Percentiles rank a stretch among this genome's conserved stretches.
Conservation (phyloP, 2,797 vertebrate genomes). For the Acridotheres tristis region DNA sequence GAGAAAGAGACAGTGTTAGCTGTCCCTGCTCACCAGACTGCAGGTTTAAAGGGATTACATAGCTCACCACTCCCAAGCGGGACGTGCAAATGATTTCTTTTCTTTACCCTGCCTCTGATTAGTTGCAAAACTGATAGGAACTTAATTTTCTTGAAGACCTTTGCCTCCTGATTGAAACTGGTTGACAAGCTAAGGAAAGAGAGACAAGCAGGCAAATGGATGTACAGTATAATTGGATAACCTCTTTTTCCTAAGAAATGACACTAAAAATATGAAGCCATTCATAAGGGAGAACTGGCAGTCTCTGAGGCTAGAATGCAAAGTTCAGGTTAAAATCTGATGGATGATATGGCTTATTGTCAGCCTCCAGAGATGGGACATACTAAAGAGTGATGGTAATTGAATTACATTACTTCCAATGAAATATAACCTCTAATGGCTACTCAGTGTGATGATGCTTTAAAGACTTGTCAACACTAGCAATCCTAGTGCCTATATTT, state of each 20-base stretch:
- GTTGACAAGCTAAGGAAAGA: not conserved
- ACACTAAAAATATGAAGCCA: slow-evolving; percentile 23
- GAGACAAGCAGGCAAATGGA: not conserved
- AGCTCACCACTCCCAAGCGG: not conserved
- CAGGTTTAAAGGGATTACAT: not conserved
- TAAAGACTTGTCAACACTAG: slow-evolving; percentile 70
- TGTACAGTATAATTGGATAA: slow-evolving; percentile 34
- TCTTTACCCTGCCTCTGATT: slow-evolving; percentile 24
- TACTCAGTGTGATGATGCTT: slow-evolving; percentile 69
- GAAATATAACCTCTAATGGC: slow-evolving; percentile 71
- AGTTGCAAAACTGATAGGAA: slow-evolving; percentile 45
- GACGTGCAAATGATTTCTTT: not conserved
- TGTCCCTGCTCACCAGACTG: not conserved
- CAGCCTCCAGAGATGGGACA: slow-evolving; percentile 39
- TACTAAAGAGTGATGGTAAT: slow-evolving; percentile 66
- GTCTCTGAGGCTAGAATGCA: slow-evolving; percentile 22
- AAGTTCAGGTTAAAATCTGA: slow-evolving; percentile 67
- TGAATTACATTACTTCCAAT: slow-evolving; percentile 67
- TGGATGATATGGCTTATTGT: slow-evolving; percentile 44
- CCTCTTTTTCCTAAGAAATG: slow-evolving; percentile 27
- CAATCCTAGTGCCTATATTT: slow-evolving; percentile 67
- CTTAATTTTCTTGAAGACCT: slow-evolving; percentile 54
- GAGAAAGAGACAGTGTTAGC: not conserved
- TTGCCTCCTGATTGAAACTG: slow-evolving; percentile 32
- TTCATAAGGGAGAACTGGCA: slow-evolving; percentile 27